phyloP scores from a whole-genome alignment of 2,888 invertebrate genomes.

The Drosophila flavopinicola region DNA sequence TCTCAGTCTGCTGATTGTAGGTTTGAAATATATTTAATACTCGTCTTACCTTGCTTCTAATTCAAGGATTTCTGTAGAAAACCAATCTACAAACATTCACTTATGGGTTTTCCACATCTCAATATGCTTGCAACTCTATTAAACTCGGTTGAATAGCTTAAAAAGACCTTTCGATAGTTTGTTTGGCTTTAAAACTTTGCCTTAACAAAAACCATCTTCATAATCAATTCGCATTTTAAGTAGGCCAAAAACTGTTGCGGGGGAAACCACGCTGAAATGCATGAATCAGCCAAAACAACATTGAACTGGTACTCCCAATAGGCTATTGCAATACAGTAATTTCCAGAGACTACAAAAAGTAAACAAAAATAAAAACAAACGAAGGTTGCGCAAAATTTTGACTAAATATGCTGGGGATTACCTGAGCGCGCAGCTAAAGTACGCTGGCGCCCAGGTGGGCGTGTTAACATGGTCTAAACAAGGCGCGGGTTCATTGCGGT shows the following conservation, averaged over 20 bases:
- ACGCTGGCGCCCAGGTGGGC: slow-evolving; percentile 48
- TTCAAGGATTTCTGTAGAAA: slow-evolving; percentile 51
- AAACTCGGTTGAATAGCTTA: slow-evolving; percentile 25
- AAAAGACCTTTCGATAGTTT: slow-evolving; percentile 19
- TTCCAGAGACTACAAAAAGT: slow-evolving; percentile 21
- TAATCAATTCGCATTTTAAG: slow-evolving; percentile 59
- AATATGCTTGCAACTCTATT: slow-evolving; percentile 4
- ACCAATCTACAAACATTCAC: slow-evolving; percentile 1
- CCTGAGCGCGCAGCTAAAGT: slow-evolving; percentile 39
- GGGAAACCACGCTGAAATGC: slow-evolving; percentile 56
- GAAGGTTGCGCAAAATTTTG: slow-evolving; percentile 66
- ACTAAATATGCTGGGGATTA: slow-evolving; percentile 53
- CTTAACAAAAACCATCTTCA: slow-evolving; percentile 14
- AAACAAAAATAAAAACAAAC: slow-evolving; percentile 36
- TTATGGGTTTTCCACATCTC: slow-evolving; percentile 47
- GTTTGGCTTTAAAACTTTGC: slow-evolving; percentile 17
- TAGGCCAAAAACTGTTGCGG: slow-evolving; percentile 61
- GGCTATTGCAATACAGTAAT: slow-evolving; percentile 26
- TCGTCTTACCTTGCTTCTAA: slow-evolving; percentile 2
- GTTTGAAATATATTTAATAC: no score
- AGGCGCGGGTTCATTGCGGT: slow-evolving; percentile 32
- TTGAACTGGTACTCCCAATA: slow-evolving; percentile 41
- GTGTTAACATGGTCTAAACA: slow-evolving; percentile 26
- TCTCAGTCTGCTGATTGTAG: no score
- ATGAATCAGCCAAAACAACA: slow-evolving; percentile 60